These are phyloP conservation scores for Yponomeuta evonymella DNA, from an alignment of 2,888 invertebrate genomes.

Conservation along the genomic window DNA sequence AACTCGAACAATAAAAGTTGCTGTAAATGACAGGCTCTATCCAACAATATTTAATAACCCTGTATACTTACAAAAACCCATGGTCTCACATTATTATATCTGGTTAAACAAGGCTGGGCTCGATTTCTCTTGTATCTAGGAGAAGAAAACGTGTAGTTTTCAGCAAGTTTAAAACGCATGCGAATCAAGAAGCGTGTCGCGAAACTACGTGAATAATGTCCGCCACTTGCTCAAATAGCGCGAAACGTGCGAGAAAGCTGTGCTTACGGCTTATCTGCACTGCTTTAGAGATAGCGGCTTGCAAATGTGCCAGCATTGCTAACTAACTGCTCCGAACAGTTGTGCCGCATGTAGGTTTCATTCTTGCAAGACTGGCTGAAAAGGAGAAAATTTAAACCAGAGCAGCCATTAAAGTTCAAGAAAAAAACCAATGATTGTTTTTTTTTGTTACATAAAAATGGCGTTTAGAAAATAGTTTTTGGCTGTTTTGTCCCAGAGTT, in stretches of 20 bases:
- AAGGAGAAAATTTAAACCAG: not conserved
- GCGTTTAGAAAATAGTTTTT: no score
- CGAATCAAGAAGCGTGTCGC: not conserved
- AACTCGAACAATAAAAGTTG: no score
- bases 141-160: not conserved
- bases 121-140: no score
- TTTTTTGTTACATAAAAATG: no score
- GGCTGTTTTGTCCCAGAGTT: not conserved
- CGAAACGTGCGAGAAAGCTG: slow-evolving; percentile 14
- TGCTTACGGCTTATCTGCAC: slow-evolving; percentile 11
- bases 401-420: no score
- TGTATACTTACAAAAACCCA: no score
- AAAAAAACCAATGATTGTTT: no score
- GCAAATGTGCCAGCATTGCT: slow-evolving; percentile 12
- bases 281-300: slow-evolving; percentile 4
- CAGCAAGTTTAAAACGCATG: not conserved
- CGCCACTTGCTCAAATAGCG: slow-evolving; percentile 11
- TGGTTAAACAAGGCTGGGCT: no score
- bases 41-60: no score
- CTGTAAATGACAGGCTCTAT: no score
- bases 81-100: no score
- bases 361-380: not conserved
- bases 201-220: slow-evolving; percentile 11
- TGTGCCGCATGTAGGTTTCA: not conserved
- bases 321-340: not conserved